Evolutionary conservation across 1,140 invertebrate species (phyloP).

Genomic region (Drosophila kanapiae): DNA sequence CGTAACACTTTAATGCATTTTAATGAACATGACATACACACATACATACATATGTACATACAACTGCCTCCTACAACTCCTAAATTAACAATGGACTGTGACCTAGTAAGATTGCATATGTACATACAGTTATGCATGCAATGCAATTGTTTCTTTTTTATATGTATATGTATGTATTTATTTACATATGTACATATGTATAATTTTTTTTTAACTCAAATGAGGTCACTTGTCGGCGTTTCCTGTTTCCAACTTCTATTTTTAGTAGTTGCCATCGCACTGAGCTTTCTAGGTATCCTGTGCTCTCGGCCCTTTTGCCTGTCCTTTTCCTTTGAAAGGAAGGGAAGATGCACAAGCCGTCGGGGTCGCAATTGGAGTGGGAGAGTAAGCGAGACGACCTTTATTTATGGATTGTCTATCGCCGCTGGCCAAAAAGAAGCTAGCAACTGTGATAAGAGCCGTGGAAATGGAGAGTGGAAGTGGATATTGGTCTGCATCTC

Average conservation of each 20-base stretch:
- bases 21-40: no score
- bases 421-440: constrained; percentile 10
- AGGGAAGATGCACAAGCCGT: not conserved
- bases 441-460: constrained; percentile 15
- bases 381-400: constrained; percentile 29
- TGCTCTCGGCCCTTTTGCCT: constrained; percentile 12
- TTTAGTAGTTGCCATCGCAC: constrained; percentile 17
- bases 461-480: constrained; percentile 13
- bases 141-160: not conserved
- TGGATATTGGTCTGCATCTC: constrained; percentile 1
- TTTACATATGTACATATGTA: not conserved
- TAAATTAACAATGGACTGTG: constrained; percentile 9
- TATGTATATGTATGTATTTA: not conserved
- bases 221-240: constrained; percentile 31
- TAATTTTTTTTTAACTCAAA: constrained; percentile 5
- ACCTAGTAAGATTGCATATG: constrained; percentile 25
- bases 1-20: no score
- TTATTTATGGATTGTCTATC: constrained; percentile 25
- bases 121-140: constrained; percentile 19
- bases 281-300: constrained; percentile 20
- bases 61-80: not conserved
- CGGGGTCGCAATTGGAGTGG: constrained; percentile 10
- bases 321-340: constrained; percentile 1
- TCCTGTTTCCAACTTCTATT: constrained; percentile 31
- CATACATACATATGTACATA: no score